A percentile compares a stretch with the other conserved stretches of the same genome.
Evolutionary conservation across 2,113 vertebrate genomes (phyloP).

Genomic region (Terrapene triunguis): DNA sequence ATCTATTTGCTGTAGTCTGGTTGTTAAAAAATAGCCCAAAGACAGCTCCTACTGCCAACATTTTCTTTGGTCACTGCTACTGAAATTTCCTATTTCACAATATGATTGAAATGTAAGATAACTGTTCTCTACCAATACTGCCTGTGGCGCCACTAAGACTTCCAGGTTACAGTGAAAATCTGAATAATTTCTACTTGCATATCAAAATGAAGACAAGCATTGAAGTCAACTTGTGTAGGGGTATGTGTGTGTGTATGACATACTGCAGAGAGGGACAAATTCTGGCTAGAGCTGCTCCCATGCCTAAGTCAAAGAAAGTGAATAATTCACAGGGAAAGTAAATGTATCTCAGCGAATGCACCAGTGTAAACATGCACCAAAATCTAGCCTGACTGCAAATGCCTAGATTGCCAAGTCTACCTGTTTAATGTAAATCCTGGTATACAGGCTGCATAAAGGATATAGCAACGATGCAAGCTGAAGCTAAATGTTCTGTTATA

Average conservation of each 20-base stretch:
- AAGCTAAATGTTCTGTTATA: not conserved
- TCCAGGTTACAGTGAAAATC: constrained; percentile 48
- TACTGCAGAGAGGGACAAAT: not conserved
- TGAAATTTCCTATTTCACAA: constrained; percentile 49
- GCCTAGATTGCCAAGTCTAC: not conserved
- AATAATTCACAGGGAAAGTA: constrained; percentile 49
- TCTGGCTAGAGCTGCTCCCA: not conserved
- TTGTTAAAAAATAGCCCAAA: constrained; percentile 63
- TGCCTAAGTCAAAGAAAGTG: not conserved
- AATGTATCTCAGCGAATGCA: constrained; percentile 13
- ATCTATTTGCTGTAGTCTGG: constrained; percentile 44
- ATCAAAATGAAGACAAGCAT: constrained; percentile 51
- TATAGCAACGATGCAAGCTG: accelerated
- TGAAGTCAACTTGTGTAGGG: not conserved
- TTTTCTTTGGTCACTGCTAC: constrained; percentile 66
- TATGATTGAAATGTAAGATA: constrained; percentile 30
- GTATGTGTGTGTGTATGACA: too few species aligned
- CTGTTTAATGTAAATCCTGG: not conserved
- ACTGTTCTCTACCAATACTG: constrained; percentile 12
- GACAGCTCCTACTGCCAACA: constrained; percentile 32
- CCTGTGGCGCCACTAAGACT: not conserved
- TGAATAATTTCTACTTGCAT: constrained; percentile 54
- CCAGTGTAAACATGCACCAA: not conserved
- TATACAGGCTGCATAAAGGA: accelerated
- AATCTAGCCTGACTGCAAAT: not conserved